These are phyloP conservation scores for Epirrita christyi DNA, from an alignment of 2,888 invertebrate genomes.

Conservation along the genomic window DNA sequence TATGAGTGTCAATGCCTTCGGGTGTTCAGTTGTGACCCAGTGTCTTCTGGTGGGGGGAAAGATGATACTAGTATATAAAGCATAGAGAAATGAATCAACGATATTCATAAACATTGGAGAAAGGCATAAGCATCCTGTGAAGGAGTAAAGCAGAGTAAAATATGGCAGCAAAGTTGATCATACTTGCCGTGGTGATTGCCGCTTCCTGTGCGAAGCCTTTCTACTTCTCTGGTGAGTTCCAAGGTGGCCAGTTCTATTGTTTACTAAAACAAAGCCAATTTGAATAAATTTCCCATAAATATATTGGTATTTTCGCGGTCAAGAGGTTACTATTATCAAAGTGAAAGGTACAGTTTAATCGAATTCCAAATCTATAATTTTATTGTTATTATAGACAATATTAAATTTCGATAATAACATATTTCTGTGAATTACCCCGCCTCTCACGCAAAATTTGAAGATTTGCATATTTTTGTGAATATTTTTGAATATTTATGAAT, in stretches of 20 bases:
- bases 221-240: conserved; percentile 57
- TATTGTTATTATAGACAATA: neutral
- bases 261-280: conserved; percentile 12
- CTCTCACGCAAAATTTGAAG: neutral
- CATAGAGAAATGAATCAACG: conserved; percentile 68
- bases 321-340: conserved; percentile 23
- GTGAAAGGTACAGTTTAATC: conserved; percentile 22
- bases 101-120: conserved; percentile 66
- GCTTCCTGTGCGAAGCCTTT: conserved; percentile 61
- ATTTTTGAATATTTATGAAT: no score
- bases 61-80: conserved; percentile 71
- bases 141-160: conserved; percentile 35
- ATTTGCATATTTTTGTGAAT: neutral
- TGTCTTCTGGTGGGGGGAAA: conserved; percentile 65
- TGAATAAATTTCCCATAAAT: conserved; percentile 10
- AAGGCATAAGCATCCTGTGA: conserved; percentile 58
- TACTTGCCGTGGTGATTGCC: conserved; percentile 56
- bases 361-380: conserved; percentile 2
- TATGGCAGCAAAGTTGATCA: conserved; percentile 66
- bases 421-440: no score
- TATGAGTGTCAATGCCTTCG: conserved; percentile 71
- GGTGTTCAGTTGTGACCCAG: conserved; percentile 62
- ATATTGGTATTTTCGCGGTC: conserved; percentile 20
- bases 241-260: conserved; percentile 24
- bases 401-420: neutral